Conservation (phyloP, 2,113 vertebrate genomes). For the Phalacrocorax aristotelis region DNA sequence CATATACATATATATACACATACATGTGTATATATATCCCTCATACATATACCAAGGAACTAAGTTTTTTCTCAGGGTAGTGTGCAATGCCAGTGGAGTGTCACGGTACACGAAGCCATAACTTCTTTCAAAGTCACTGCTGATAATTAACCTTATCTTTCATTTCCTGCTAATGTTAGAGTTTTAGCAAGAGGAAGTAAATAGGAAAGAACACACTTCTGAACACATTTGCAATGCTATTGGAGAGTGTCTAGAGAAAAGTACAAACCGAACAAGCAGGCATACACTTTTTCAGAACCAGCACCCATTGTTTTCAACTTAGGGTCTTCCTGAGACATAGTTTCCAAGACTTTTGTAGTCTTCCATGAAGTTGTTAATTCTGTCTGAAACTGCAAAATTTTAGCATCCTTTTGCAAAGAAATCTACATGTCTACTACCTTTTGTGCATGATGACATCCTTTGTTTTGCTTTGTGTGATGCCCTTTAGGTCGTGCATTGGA, state of each 20-base stretch:
- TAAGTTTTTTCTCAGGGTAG: not conserved
- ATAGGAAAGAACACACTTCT: not conserved
- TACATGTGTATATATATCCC: not conserved
- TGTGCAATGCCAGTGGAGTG: not conserved
- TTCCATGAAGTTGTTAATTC: not conserved
- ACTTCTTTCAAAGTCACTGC: not conserved
- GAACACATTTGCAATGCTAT: not conserved
- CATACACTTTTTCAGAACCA: not conserved
- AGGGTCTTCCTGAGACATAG: not conserved
- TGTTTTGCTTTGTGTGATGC: not conserved
- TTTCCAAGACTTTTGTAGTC: not conserved
- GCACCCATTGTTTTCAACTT: not conserved
- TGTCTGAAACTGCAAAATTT: not conserved
- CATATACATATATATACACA: not conserved
- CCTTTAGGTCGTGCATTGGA: not conserved
- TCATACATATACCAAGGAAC: not conserved
- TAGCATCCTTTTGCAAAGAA: not conserved
- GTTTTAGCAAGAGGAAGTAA: not conserved
- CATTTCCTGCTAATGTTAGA: not conserved
- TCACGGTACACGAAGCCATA: not conserved
- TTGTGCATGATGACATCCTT: not conserved
- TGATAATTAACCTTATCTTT: not conserved
- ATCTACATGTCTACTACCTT: not conserved
- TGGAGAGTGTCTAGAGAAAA: not conserved
- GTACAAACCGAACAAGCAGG: not conserved